A percentile compares a stretch with the other conserved stretches of the same genome.
phyloP scores from a whole-genome alignment of 30 jellyfish, hydroid and myxozoan species.

The Cassiopea xamachana region DNA sequence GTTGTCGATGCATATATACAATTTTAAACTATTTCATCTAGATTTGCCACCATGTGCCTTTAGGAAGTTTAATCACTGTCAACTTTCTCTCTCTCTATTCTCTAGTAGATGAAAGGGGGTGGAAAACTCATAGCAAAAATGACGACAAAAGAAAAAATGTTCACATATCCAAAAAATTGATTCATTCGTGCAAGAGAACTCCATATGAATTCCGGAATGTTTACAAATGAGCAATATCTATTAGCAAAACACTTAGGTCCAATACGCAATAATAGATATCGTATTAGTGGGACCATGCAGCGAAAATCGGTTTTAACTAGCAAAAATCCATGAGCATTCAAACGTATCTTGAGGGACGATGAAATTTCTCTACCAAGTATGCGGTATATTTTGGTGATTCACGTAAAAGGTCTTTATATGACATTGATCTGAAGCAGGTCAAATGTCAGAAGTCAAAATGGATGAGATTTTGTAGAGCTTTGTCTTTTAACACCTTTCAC shows the following conservation, averaged over 20 bases:
- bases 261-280: not conserved
- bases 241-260: not conserved
- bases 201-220: conserved; percentile 30
- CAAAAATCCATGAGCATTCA: not conserved
- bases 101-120: not conserved
- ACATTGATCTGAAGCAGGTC: too few relatives aligned
- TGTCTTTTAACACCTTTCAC: too few relatives aligned
- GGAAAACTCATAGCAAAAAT: not conserved
- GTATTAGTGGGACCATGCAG: not conserved
- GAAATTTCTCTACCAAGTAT: not conserved
- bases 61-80: too few relatives aligned
- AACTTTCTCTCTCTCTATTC: not conserved
- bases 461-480: too few relatives aligned
- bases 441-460: too few relatives aligned
- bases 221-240: not conserved
- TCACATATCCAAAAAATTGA: not conserved
- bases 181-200: not conserved
- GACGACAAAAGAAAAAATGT: not conserved
- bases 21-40: too few relatives aligned
- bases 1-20: too few relatives aligned
- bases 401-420: too few relatives aligned
- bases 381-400: not conserved
- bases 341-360: not conserved
- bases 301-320: not conserved
- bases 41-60: too few relatives aligned